These are phyloP conservation scores for Poeciliopsis infans DNA, from an alignment of 2,797 vertebrate species.

Conservation along the genomic window DNA sequence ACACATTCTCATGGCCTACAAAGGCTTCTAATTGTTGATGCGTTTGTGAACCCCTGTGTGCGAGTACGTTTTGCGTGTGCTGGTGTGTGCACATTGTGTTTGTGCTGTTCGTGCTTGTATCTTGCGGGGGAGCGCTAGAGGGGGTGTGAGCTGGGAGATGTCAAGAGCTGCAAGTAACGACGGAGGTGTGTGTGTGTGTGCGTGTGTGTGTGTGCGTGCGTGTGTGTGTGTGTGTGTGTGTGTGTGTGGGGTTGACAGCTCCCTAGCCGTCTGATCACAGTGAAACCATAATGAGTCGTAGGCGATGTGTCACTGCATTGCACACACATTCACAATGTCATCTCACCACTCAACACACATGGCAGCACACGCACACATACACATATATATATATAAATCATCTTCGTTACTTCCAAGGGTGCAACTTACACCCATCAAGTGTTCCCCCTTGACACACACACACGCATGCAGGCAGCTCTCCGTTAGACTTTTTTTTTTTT, in stretches of 20 bases:
- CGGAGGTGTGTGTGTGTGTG: constrained; percentile 57
- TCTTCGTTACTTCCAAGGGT: constrained; percentile 61
- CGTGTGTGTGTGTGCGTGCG: constrained; percentile 37
- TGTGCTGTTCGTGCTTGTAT: constrained; percentile 49
- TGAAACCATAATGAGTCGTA: constrained; percentile 79
- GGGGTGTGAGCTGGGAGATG: constrained; percentile 73
- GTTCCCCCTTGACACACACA: constrained; percentile 43
- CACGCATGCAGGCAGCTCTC: constrained; percentile 20
- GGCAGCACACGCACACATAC: constrained; percentile 21
- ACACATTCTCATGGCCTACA: constrained; percentile 42
- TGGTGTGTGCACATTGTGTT: constrained; percentile 33
- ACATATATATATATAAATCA: constrained; percentile 10
- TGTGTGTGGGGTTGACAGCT: constrained; percentile 64
- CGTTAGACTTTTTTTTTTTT: constrained; percentile 36
- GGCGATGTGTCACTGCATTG: constrained; percentile 72
- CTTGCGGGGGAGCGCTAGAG: constrained; percentile 68
- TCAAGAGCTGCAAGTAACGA: constrained; percentile 73
- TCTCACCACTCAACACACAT: constrained; percentile 53
- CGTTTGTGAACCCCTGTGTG: constrained; percentile 40
- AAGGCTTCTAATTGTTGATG: constrained; percentile 57
- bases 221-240: constrained; percentile 34
- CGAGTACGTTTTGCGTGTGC: constrained; percentile 21
- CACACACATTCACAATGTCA: constrained; percentile 71
- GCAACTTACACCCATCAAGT: constrained; percentile 67
- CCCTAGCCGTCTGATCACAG: constrained; percentile 76